Conservation (phyloP, 2,797 vertebrate species). For the Paguma larvata region DNA sequence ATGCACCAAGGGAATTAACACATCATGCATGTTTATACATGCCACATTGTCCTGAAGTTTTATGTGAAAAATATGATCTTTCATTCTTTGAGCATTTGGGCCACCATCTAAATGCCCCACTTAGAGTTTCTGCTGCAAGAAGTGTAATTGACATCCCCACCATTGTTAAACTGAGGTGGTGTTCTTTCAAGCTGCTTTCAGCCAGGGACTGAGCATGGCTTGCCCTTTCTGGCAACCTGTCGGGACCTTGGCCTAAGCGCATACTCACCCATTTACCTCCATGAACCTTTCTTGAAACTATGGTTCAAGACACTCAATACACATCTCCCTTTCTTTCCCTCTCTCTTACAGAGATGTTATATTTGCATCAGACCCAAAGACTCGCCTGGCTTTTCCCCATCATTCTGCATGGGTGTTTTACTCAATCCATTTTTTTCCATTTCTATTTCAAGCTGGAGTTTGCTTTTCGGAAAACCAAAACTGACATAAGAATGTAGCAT, state of each 20-base stretch:
- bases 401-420: not conserved
- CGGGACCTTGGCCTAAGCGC: too few relatives aligned
- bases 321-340: not conserved
- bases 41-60: not conserved
- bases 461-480: not conserved
- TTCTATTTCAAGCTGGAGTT: not conserved
- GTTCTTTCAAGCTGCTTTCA: not conserved
- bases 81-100: not conserved
- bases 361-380: not conserved
- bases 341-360: not conserved
- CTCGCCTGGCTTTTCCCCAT: not conserved
- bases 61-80: not conserved
- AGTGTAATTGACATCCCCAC: not conserved
- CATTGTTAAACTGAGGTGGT: not conserved
- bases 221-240: not conserved
- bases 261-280: not conserved
- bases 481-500: not conserved
- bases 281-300: not conserved
- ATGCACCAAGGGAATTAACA: not conserved
- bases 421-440: not conserved
- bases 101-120: not conserved
- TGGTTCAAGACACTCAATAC: not conserved
- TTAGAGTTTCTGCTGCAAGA: not conserved
- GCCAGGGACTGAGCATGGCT: not conserved
- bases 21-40: not conserved